Conservation (phyloP, 2,113 vertebrate species). For the Rhinolophus sinicus region DNA sequence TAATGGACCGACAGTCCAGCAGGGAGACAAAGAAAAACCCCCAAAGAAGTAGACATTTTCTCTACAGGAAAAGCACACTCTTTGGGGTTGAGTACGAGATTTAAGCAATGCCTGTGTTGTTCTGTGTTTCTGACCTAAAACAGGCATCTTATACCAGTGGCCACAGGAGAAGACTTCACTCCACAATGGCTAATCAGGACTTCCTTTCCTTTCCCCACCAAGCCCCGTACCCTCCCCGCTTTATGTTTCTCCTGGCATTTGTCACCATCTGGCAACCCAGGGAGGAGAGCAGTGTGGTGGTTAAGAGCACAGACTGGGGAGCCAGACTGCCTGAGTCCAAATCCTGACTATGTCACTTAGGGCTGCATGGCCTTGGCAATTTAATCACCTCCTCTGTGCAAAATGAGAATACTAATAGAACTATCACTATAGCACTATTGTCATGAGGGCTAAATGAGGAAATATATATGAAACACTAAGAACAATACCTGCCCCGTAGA, state of each 20-base stretch:
- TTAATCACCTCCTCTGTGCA: neutral
- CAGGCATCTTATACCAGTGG: neutral
- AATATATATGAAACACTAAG: neutral
- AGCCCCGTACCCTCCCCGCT: neutral
- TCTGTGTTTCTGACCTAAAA: neutral
- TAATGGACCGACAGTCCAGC: accelerated
- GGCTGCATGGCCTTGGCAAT: neutral
- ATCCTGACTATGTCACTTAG: neutral
- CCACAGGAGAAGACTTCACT: neutral
- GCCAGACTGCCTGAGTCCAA: neutral
- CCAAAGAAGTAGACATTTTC: neutral
- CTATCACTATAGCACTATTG: neutral
- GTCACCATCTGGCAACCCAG: neutral
- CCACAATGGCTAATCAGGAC: accelerated
- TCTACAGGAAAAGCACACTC: neutral
- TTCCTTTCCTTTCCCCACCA: neutral
- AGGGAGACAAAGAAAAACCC: neutral
- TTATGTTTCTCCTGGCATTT: neutral
- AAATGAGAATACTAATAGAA: neutral
- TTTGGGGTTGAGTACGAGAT: neutral
- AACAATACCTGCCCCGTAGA: neutral
- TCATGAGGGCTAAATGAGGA: neutral
- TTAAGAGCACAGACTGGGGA: neutral
- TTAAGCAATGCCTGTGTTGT: neutral
- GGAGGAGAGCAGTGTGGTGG: neutral